These are phyloP conservation scores for Sander lucioperca DNA, from an alignment of 2,113 vertebrate species.

Conservation along the genomic window DNA sequence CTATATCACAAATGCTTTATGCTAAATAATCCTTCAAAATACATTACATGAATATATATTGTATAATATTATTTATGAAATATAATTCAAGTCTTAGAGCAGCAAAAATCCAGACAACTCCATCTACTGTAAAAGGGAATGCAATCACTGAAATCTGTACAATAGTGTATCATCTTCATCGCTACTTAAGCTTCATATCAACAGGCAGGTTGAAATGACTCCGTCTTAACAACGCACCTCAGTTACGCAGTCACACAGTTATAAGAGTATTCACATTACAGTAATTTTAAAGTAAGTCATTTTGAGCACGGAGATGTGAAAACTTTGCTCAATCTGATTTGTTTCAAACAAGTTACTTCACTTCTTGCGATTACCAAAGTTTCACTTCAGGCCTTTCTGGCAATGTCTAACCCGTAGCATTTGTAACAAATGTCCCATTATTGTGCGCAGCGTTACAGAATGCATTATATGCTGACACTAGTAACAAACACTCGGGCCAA, in stretches of 20 bases:
- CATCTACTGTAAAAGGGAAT: constrained; percentile 52
- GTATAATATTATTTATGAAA: not conserved
- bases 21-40: constrained; percentile 20
- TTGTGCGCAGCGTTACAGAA: not conserved
- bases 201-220: not conserved
- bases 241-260: not conserved
- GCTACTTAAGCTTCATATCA: not conserved
- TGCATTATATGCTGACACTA: not conserved
- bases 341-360: constrained; percentile 29
- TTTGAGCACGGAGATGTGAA: not conserved
- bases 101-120: constrained; percentile 21
- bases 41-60: constrained; percentile 11
- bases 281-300: no score
- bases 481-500: not conserved
- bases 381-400: not conserved
- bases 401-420: not conserved
- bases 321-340: constrained; percentile 4
- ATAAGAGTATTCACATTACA: not conserved
- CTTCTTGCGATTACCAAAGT: constrained; percentile 14
- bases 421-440: constrained; percentile 1
- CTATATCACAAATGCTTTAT: not conserved
- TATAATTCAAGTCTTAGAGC: constrained; percentile 40
- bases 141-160: constrained; percentile 36
- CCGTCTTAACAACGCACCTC: not conserved
- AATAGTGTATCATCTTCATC: not conserved